Evolutionary conservation across 2,113 vertebrate genomes (phyloP).

Genomic region (Empidonax alnorum): DNA sequence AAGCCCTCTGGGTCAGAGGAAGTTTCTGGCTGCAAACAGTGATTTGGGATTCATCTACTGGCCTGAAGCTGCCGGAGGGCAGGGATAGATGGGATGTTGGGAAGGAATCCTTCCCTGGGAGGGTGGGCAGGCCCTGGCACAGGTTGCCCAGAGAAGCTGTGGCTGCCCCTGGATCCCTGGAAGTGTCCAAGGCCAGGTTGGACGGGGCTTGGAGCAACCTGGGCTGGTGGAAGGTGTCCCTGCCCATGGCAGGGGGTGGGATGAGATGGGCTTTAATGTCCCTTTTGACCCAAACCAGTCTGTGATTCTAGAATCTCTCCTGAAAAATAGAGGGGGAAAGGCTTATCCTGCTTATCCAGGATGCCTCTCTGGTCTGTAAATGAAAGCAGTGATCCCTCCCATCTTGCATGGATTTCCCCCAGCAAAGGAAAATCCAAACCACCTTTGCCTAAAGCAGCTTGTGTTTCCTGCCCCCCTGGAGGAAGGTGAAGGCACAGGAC

Average conservation of each 20-base stretch:
- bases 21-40: not conserved
- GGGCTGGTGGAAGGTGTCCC: not conserved
- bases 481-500: fast-evolving
- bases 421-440: not conserved
- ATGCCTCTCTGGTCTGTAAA: not conserved
- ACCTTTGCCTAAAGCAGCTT: not conserved
- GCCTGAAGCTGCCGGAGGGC: not conserved
- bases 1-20: not conserved
- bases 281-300: not conserved
- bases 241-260: not conserved
- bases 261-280: not conserved
- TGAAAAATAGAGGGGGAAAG: not conserved
- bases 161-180: not conserved
- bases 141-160: not conserved
- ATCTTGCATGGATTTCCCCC: not conserved
- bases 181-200: not conserved
- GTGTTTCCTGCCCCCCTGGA: not conserved
- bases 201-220: not conserved
- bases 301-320: not conserved
- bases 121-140: not conserved
- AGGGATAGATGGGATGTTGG: not conserved
- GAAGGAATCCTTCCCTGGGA: fast-evolving
- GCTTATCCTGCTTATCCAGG: not conserved
- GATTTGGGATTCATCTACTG: not conserved
- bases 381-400: not conserved